Conservation (phyloP, 1,140 invertebrate genomes). For the Cotesia typhae region DNA sequence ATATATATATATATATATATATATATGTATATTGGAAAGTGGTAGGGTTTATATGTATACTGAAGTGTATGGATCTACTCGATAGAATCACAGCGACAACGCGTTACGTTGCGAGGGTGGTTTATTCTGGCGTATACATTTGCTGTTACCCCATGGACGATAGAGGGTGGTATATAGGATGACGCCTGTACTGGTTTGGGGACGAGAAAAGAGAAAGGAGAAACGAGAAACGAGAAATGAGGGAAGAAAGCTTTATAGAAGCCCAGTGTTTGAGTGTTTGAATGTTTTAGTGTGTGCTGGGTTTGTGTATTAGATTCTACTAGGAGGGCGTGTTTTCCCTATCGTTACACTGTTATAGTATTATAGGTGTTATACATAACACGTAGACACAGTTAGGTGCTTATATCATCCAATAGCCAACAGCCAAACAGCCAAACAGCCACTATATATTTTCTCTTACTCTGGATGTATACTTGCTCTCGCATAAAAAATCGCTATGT, state of each 20-base stretch:
- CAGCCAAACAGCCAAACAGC: too few species aligned
- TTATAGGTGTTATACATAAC: too few species aligned
- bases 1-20: too few species aligned
- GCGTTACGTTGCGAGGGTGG: conserved; percentile 45
- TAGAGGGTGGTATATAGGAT: conserved; percentile 26
- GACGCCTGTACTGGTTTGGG: conserved; percentile 39
- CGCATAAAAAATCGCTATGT: conserved; percentile 2
- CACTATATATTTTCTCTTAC: too few species aligned
- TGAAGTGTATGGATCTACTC: conserved; percentile 37
- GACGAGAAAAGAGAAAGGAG: not conserved
- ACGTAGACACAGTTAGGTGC: too few species aligned
- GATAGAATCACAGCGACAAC: conserved; percentile 60
- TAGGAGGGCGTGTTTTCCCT: conserved; percentile 39
- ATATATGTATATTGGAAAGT: conserved; percentile 24
- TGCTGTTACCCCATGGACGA: conserved; percentile 49
- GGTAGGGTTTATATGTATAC: not conserved
- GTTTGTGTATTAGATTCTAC: too few species aligned
- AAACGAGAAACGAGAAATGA: not conserved
- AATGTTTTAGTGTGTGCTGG: too few species aligned
- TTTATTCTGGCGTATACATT: conserved; percentile 62
- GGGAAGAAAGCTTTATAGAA: conserved; percentile 37
- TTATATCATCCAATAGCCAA: too few species aligned
- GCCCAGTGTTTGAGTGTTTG: conserved; percentile 20
- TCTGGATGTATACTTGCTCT: not conserved
- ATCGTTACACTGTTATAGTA: conserved; percentile 18